Base-by-base conservation (phyloP, 2,113 vertebrate species). In the Psilopogon haemacephalus region DNA sequence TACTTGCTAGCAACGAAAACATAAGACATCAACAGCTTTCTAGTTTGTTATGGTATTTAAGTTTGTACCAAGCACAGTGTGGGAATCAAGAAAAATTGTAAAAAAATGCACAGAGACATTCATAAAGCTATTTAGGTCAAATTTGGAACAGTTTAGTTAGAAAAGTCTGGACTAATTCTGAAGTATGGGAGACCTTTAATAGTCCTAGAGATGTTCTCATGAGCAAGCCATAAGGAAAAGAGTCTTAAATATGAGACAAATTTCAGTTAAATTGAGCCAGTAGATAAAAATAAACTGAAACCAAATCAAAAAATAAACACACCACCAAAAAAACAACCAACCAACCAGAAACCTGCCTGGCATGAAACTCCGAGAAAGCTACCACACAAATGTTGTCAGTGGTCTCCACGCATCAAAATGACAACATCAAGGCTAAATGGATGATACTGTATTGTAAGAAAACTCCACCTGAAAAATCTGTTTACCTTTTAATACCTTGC, bases 21-120 rank as follows among this genome's bases (percentile, higher is more conserved):
- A 72, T 59, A 72, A 78, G 67, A 92, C 75, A 84, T 89, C 91
- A 95, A 91, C 89, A 93, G 80, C 52, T 73, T 93, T 64, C 78
- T 52, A 54, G 78, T 55, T 84, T 89, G 76, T 77, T 86, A 70
- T 19, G 60, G 58, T 87, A 84, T 72, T 94, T 33, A 79, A 72
- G 65, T 69, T 86, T 79, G 90, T 82, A 80, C 5, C 3, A 88
- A 80, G 58, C 21, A 94, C 11, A 58, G 30, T 56, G 54, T 62
- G 55, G 60, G 54, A 95, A 83, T 50, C 1, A 15, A 24, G 63
- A 69, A 65, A 91, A 86, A 58, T n/a, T 28, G 33, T 26, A 37
- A 8, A 56, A 90, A 91, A 83, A 75, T 8, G 11, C 3, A 5
- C 26, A 33, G 71, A 80, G 44, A 23, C 18, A 68, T 64, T 84